Conservation (phyloP, 2,888 invertebrate genomes). For the Eutolmus rufibarbis region DNA sequence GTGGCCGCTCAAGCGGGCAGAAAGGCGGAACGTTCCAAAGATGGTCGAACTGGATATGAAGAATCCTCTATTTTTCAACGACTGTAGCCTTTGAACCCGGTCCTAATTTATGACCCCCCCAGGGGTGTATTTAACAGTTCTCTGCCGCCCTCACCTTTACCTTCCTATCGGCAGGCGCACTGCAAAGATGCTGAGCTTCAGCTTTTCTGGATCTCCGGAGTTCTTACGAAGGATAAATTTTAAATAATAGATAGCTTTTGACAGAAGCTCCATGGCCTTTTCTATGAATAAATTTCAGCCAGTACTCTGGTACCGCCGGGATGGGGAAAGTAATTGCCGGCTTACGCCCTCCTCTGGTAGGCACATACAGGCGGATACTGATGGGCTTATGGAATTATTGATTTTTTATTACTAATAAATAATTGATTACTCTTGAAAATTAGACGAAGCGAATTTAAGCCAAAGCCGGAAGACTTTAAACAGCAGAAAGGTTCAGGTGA, state of each 20-base stretch:
- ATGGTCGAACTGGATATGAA: not conserved
- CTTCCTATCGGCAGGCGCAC: not conserved
- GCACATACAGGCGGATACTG: not conserved
- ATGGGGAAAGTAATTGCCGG: slow-evolving; percentile 18
- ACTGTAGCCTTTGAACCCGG: slow-evolving; percentile 12
- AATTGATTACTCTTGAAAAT: not conserved
- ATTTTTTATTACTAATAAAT: slow-evolving; percentile 29
- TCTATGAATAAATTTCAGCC: slow-evolving; percentile 27
- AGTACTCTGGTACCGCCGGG: not conserved
- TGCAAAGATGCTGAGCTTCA: slow-evolving; percentile 16
- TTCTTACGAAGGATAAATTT: slow-evolving; percentile 28
- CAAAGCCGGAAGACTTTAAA: not conserved
- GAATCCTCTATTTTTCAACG: slow-evolving; percentile 11
- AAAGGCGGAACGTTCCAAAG: not conserved
- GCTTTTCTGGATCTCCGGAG: slow-evolving; percentile 22
- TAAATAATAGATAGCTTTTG: slow-evolving; percentile 35
- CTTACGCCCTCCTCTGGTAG: not conserved
- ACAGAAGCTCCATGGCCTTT: slow-evolving; percentile 24
- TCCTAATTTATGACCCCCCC: slow-evolving; percentile 24
- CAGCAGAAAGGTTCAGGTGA: not conserved
- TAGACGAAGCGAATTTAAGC: not conserved
- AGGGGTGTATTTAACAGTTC: slow-evolving; percentile 21
- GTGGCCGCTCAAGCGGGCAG: not conserved
- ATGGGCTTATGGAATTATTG: slow-evolving; percentile 2
- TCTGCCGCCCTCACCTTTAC: not conserved